Conservation (phyloP, 2,797 vertebrate genomes). For the Sebastes trivittatus region DNA sequence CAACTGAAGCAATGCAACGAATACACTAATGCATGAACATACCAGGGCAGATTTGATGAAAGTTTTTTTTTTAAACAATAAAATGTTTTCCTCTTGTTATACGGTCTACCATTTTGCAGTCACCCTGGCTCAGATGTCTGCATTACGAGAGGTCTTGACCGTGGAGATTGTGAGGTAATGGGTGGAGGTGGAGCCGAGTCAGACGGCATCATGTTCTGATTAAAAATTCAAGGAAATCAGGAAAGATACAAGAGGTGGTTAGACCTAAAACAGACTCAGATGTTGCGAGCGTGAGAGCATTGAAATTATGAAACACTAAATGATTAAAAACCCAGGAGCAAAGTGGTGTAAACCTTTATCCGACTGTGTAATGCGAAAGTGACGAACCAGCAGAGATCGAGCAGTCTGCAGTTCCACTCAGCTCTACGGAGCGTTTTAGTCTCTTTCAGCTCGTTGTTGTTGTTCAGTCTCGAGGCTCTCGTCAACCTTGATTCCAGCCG, state of each 20-base stretch:
- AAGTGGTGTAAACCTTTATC: too few relatives aligned
- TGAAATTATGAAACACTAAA: too few relatives aligned
- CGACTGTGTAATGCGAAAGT: neutral
- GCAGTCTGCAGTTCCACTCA: neutral
- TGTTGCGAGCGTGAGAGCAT: neutral
- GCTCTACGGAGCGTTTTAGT: neutral
- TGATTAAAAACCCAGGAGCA: too few relatives aligned
- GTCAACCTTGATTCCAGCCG: neutral
- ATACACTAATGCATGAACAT: neutral
- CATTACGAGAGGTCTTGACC: conserved; percentile 11
- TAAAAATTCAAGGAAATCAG: conserved; percentile 31
- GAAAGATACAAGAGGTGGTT: conserved; percentile 17
- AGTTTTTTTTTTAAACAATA: too few relatives aligned
- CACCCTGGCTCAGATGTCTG: neutral
- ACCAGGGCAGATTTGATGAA: too few relatives aligned
- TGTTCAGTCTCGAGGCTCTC: neutral
- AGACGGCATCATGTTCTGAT: conserved; percentile 48
- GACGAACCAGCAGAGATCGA: neutral
- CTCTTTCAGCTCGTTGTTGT: neutral
- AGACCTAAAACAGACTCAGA: conserved; percentile 14
- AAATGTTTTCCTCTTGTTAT: neutral
- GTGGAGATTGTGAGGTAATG: conserved; percentile 3
- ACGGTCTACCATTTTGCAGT: neutral
- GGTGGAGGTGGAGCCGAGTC: conserved; percentile 30
- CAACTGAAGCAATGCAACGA: neutral